Evolutionary conservation across 2,113 vertebrate genomes (phyloP), one percentile per base, ranked within the genome.

Genomic region (Melanocharis versteri): DNA sequence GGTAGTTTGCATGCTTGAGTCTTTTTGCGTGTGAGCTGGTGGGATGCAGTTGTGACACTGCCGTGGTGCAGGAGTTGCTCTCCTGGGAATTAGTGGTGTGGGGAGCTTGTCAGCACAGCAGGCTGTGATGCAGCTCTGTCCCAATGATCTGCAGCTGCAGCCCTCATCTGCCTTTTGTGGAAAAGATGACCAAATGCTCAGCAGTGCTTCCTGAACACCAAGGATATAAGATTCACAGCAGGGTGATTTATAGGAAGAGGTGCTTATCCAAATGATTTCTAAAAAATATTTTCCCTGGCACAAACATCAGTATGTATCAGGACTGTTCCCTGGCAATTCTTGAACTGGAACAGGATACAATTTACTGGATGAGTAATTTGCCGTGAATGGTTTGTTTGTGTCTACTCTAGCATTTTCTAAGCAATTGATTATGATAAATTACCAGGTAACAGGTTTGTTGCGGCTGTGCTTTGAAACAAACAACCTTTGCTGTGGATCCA

Each of bases 1-100:
- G n/a, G n/a, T 19, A 13, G 9, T 71, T 66, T 56, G 61, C 9
- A 4, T 13, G 19, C 42, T 24, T 17, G 27, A 79, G 28, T 33
- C 15, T 14, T 45, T 64, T 27, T 15, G 48, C 33, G 24, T 24
- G 45, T 14, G 58, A 76, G 40, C 28, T 87, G 42, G 27, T 37
- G 62, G 26, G 47, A 17, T 20, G 70, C 15, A 4, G 19, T 23
- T 53, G 21, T 54, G 37, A 5, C 12, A 35, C 15, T 28, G 23
- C 5, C 0, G 1, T 3, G 13, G 50, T 42, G 35, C 33, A 37
- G 47, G 45, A 65, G 26, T 19, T 0, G 0, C 4, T 62, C 44
- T 70, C 68, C 70, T 86, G 22, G 21, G n/a, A 39, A 42, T 39
- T 9, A 19, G 44, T 14, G 51, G 23, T 13, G 27, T 7, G 30